phyloP scores from a whole-genome alignment of 2,888 invertebrate genomes.

The Caenorhabditis becei region DNA sequence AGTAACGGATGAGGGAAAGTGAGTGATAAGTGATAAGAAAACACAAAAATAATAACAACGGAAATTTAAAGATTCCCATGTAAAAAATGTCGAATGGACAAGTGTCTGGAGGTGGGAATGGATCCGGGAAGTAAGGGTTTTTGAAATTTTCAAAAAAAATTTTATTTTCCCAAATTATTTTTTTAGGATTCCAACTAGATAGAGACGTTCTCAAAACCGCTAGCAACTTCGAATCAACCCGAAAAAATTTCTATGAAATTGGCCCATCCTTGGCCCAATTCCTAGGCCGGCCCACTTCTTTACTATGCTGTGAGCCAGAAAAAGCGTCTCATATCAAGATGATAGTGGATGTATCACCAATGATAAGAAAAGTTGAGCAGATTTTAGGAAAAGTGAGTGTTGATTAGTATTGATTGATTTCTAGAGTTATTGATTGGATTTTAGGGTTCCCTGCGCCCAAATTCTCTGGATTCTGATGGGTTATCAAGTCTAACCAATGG shows the following conservation, averaged over 20 bases:
- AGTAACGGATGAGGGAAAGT: not conserved
- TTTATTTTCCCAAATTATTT: not conserved
- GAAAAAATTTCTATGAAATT: not conserved
- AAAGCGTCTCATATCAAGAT: slow-evolving; percentile 12
- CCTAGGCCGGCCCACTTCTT: slow-evolving; percentile 4
- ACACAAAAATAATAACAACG: not conserved
- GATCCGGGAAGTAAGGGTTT: slow-evolving; percentile 8
- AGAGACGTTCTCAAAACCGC: slow-evolving; percentile 18
- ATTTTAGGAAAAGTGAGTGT: slow-evolving; percentile 1
- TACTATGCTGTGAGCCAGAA: slow-evolving; percentile 12
- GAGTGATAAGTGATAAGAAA: not conserved
- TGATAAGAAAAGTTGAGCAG: slow-evolving; percentile 5
- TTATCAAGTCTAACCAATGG: not conserved
- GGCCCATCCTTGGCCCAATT: slow-evolving; percentile 3
- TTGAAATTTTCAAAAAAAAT: not conserved
- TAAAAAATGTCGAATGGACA: slow-evolving; percentile 33
- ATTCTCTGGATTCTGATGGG: not conserved
- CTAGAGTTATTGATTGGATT: too few relatives aligned
- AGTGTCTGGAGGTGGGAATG: slow-evolving; percentile 21
- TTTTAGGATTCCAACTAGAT: slow-evolving; percentile 15
- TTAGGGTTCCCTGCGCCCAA: not conserved
- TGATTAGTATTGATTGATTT: too few relatives aligned
- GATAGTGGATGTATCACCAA: slow-evolving; percentile 14
- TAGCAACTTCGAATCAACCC: not conserved
- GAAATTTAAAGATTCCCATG: slow-evolving; percentile 6